Evolutionary conservation across 2,113 vertebrate genomes (phyloP).

Genomic region (Rousettus leschenaultii): DNA sequence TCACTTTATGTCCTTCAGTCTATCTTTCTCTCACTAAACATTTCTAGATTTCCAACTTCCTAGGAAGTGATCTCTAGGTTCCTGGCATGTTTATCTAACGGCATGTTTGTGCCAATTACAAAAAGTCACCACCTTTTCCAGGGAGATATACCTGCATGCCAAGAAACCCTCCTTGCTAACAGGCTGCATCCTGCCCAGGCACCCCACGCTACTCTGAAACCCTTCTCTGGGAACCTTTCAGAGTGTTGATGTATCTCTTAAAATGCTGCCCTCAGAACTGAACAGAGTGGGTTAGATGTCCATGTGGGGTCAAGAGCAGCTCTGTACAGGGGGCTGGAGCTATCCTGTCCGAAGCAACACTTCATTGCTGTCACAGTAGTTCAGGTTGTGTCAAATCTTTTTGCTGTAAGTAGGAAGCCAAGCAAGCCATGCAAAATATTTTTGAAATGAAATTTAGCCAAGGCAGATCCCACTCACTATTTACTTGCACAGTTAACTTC

Average conservation of each 20-base stretch:
- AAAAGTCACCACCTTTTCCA: background rate
- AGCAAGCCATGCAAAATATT: background rate
- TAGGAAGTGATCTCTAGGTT: background rate
- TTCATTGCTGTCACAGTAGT: background rate
- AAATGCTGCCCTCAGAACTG: background rate
- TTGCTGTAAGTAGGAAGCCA: background rate
- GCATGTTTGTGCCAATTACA: background rate
- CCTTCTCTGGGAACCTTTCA: background rate
- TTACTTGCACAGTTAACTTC: background rate
- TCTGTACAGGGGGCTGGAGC: background rate
- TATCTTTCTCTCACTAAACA: background rate
- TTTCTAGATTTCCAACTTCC: background rate
- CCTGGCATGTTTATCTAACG: background rate
- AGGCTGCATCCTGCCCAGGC: background rate
- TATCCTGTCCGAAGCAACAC: background rate
- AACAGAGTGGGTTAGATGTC: background rate
- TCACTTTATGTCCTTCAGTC: background rate
- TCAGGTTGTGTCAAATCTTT: background rate
- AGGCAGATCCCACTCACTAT: background rate
- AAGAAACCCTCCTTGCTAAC: background rate
- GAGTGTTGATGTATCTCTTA: rapidly evolving
- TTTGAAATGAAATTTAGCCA: background rate
- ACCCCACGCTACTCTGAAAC: rapidly evolving
- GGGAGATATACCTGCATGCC: rapidly evolving
- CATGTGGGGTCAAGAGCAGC: background rate